phyloP scores from a whole-genome alignment of 2,888 invertebrate species.

The Rapana venosa region DNA sequence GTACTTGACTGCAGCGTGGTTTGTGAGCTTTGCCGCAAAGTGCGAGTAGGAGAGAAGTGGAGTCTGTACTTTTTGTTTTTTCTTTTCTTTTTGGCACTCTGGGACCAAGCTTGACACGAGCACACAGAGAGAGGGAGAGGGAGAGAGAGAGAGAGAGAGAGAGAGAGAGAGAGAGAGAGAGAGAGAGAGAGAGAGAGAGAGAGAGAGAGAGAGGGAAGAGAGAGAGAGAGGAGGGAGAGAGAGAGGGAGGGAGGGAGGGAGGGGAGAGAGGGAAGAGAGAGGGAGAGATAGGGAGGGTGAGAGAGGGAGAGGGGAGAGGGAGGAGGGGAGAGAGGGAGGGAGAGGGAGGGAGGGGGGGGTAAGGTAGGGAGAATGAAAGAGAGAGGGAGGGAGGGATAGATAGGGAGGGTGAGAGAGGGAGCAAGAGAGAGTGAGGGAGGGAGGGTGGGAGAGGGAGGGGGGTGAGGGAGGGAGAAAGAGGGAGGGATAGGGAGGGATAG shows the following conservation, averaged over 20 bases:
- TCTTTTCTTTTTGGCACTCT: too few species aligned
- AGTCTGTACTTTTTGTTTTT: too few species aligned
- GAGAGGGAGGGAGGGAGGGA: too few species aligned
- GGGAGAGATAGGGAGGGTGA: too few species aligned
- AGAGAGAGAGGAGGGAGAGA: too few species aligned
- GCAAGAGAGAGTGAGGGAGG: not conserved
- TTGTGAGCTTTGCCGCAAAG: not conserved
- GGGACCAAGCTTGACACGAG: too few species aligned
- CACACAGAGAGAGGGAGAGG: not conserved
- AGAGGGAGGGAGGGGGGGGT: not conserved
- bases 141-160: conserved; percentile 9
- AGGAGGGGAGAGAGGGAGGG: not conserved
- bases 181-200: not conserved
- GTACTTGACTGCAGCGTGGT: not conserved
- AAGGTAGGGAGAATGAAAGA: not conserved
- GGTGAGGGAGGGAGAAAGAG: not conserved
- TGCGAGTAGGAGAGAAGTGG: not conserved
- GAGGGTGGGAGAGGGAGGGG: not conserved
- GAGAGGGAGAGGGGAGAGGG: not conserved
- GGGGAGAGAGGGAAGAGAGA: too few species aligned
- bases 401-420: not conserved
- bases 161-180: conserved; percentile 5
- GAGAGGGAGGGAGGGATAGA: not conserved
- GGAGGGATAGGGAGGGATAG: not conserved
- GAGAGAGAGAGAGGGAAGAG: not conserved